Evolutionary conservation across 2,113 vertebrate genomes (phyloP).

Genomic region (Illadopsis cleaveri): DNA sequence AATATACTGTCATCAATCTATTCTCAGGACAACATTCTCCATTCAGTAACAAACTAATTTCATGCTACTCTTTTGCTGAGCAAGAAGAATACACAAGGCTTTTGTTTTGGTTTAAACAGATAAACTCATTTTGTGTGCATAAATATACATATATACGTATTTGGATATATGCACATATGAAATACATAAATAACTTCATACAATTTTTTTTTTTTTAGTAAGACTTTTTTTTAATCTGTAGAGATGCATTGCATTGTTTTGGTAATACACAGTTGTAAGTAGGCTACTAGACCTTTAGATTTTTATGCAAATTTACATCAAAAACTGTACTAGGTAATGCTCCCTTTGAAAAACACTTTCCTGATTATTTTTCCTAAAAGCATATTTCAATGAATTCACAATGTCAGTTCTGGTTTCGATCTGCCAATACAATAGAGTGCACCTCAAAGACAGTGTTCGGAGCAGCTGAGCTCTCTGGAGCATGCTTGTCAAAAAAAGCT

Average conservation of each 20-base stretch:
- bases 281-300: background rate
- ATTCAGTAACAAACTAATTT: background rate
- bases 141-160: background rate
- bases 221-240: background rate
- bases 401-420: background rate
- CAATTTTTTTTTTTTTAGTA: background rate
- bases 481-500: background rate
- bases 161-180: background rate
- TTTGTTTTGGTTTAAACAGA: background rate
- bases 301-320: background rate
- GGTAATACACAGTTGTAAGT: background rate
- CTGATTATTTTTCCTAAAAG: background rate
- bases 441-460: background rate
- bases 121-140: background rate
- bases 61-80: background rate
- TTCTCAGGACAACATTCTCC: background rate
- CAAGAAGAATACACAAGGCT: background rate
- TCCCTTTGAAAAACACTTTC: background rate
- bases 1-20: background rate
- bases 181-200: background rate
- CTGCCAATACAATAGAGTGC: background rate
- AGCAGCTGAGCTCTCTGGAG: background rate
- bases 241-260: background rate
- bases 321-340: background rate
- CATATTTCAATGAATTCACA: background rate